Evolutionary conservation across 2,888 invertebrate genomes (phyloP).

Genomic region (Drosophila kokeensis): DNA sequence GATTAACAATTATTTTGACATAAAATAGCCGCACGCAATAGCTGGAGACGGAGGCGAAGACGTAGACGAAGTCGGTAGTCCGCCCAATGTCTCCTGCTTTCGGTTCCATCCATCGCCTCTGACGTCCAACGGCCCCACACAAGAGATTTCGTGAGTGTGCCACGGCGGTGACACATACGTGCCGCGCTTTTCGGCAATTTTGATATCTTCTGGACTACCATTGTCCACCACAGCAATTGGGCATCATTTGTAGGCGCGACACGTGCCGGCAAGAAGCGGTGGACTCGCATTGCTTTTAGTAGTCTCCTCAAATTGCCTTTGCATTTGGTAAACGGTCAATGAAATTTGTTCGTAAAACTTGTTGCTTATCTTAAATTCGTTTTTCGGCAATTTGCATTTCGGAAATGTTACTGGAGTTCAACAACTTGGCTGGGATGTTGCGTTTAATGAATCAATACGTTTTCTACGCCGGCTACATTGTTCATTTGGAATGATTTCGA

Average conservation of each 20-base stretch:
- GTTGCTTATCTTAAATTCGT: slow-evolving; percentile 67
- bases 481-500: not conserved
- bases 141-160: slow-evolving; percentile 63
- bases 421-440: slow-evolving; percentile 40
- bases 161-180: slow-evolving; percentile 67
- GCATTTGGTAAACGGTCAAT: slow-evolving; percentile 72
- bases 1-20: slow-evolving; percentile 80
- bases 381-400: slow-evolving; percentile 62
- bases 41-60: slow-evolving; percentile 12
- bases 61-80: slow-evolving; percentile 26
- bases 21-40: slow-evolving; percentile 68
- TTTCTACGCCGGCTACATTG: not conserved
- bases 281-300: slow-evolving; percentile 15
- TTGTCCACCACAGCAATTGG: slow-evolving; percentile 47
- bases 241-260: slow-evolving; percentile 63
- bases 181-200: slow-evolving; percentile 37
- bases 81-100: slow-evolving; percentile 5
- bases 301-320: slow-evolving; percentile 35
- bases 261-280: slow-evolving; percentile 47
- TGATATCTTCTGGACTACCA: slow-evolving; percentile 72
- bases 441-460: not conserved
- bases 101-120: slow-evolving; percentile 9
- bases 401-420: slow-evolving; percentile 57
- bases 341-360: slow-evolving; percentile 70
- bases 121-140: slow-evolving; percentile 50